These are phyloP conservation scores for Campoplex nolae DNA, from an alignment of 2,888 invertebrate species.

Conservation along the genomic window DNA sequence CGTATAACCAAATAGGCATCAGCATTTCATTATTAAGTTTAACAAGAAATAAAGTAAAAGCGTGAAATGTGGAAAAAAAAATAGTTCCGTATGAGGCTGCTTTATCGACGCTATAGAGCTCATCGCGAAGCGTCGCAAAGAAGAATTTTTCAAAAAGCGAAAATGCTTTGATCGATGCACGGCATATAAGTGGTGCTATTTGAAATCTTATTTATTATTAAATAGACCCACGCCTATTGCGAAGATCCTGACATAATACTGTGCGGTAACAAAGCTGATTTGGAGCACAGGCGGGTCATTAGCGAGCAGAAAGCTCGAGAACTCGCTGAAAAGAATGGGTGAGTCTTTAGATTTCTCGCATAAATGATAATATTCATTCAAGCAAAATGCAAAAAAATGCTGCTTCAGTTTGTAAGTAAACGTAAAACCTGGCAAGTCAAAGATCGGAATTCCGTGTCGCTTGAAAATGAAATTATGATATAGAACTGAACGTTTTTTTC, in stretches of 20 bases:
- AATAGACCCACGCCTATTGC: slow-evolving; percentile 93
- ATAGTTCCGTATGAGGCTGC: background rate
- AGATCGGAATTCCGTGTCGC: background rate
- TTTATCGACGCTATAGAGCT: background rate
- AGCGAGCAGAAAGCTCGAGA: slow-evolving; percentile 92
- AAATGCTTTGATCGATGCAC: background rate
- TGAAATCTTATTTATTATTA: slow-evolving; percentile 42
- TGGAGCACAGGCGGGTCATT: slow-evolving; percentile 93
- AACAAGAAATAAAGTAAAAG: background rate
- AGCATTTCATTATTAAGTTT: no score
- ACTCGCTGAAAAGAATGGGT: slow-evolving; percentile 94
- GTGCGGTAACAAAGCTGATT: slow-evolving; percentile 98
- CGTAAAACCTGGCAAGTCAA: background rate
- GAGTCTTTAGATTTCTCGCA: slow-evolving; percentile 76
- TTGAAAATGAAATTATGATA: background rate
- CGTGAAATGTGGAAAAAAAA: background rate
- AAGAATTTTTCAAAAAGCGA: background rate
- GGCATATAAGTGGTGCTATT: background rate
- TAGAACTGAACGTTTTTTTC: background rate
- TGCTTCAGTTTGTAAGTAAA: no score
- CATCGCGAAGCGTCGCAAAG: background rate
- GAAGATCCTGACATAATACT: slow-evolving; percentile 97
- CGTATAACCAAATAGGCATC: no score
- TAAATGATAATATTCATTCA: background rate
- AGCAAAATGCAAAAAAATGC: no score